These are phyloP conservation scores for Eupristina koningsbergeri DNA, from an alignment of 1,140 invertebrate species.

Conservation along the genomic window DNA sequence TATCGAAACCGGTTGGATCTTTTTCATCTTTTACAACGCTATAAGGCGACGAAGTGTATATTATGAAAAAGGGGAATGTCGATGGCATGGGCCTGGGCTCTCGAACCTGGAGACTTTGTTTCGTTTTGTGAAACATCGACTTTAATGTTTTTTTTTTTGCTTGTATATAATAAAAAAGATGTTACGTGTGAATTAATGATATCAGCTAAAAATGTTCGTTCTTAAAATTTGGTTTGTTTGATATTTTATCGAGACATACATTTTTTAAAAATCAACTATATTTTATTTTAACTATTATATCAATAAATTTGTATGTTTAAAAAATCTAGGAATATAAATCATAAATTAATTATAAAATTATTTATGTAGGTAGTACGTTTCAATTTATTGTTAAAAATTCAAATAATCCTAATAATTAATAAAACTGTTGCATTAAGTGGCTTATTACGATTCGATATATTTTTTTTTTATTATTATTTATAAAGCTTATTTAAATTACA, in stretches of 20 bases:
- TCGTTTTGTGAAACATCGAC: conserved; percentile 31
- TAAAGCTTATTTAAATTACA: too few relatives aligned
- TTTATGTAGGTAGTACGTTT: not conserved
- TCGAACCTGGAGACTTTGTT: conserved; percentile 29
- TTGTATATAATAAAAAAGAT: conserved; percentile 20
- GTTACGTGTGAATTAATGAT: conserved; percentile 28
- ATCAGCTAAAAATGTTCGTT: not conserved
- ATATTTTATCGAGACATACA: not conserved
- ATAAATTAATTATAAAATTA: not conserved
- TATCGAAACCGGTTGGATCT: conserved; percentile 49
- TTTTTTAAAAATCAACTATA: not conserved
- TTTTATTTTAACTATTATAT: not conserved
- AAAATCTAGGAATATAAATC: not conserved
- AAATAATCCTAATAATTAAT: too few relatives aligned
- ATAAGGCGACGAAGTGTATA: conserved; percentile 38
- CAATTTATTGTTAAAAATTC: not conserved
- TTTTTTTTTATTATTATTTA: too few relatives aligned
- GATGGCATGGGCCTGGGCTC: not conserved
- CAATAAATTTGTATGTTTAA: not conserved
- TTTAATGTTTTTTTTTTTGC: conserved; percentile 20
- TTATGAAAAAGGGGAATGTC: conserved; percentile 36
- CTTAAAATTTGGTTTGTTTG: not conserved
- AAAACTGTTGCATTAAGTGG: too few relatives aligned
- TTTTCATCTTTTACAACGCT: conserved; percentile 46
- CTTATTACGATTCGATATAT: too few relatives aligned